A percentile compares a stretch with the other conserved stretches of the same genome.
Evolutionary conservation across 2,888 invertebrate species (phyloP).

Genomic region (Amorpha juglandis): DNA sequence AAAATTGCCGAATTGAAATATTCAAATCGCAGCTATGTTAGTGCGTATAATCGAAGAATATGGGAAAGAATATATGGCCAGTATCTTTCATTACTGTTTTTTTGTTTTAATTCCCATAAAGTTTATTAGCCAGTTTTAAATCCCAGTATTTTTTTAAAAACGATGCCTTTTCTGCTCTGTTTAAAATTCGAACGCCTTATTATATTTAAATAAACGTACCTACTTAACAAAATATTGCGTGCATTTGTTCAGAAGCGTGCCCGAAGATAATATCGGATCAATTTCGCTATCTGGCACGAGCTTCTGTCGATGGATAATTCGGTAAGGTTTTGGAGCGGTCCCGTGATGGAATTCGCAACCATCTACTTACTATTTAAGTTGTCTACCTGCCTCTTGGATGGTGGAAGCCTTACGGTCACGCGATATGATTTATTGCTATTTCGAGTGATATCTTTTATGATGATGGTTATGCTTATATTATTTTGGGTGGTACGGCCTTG

Average conservation of each 20-base stretch:
- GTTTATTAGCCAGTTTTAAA: no score
- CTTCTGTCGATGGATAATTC: slow-evolving; percentile 59
- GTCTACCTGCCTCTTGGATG: slow-evolving; percentile 14
- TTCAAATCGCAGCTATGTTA: no score
- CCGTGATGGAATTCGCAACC: slow-evolving; percentile 63
- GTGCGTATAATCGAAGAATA: no score
- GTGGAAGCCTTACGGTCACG: neutral
- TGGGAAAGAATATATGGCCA: no score
- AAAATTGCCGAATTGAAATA: no score
- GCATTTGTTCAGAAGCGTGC: slow-evolving; percentile 60
- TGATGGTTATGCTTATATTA: neutral
- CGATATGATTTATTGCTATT: neutral
- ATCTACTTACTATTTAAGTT: slow-evolving; percentile 18
- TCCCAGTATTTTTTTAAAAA: neutral
- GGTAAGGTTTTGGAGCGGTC: slow-evolving; percentile 53
- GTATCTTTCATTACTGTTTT: no score
- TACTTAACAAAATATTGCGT: slow-evolving; percentile 26
- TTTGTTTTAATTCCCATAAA: no score
- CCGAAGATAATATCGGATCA: slow-evolving; percentile 51
- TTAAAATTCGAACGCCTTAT: neutral
- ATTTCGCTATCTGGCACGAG: slow-evolving; percentile 60
- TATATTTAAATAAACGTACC: neutral
- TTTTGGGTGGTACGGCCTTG: no score
- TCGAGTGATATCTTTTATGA: neutral
- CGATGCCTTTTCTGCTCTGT: neutral